phyloP scores from a whole-genome alignment of 2,113 vertebrate genomes.

The Proteles cristata region DNA sequence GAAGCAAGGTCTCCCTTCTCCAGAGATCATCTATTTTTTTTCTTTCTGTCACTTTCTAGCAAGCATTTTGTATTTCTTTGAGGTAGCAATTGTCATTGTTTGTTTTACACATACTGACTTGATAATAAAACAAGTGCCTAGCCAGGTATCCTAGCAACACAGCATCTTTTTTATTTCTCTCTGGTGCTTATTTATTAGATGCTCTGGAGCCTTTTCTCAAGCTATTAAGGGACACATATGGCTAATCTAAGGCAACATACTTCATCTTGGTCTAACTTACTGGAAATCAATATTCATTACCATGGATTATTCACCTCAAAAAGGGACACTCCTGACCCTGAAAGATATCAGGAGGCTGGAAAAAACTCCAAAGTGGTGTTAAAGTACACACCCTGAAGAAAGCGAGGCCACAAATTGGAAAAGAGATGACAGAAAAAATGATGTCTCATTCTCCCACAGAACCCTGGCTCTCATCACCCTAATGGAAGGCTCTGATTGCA shows the following conservation, averaged over 20 bases:
- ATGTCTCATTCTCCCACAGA: not conserved
- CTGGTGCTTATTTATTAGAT: slow-evolving; percentile 65
- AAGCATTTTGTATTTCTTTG: slow-evolving; percentile 60
- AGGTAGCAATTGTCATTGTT: slow-evolving; percentile 69
- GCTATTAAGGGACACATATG: slow-evolving; percentile 72
- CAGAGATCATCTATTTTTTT: not conserved
- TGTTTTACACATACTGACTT: slow-evolving; percentile 70
- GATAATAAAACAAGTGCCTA: slow-evolving; percentile 63
- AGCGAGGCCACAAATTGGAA: not conserved
- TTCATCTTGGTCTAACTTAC: slow-evolving; percentile 68
- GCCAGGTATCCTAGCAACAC: slow-evolving; percentile 65
- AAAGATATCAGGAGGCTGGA: slow-evolving; percentile 26
- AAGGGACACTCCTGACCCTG: not conserved
- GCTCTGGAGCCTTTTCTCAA: slow-evolving; percentile 68
- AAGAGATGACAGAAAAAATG: not conserved
- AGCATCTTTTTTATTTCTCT: slow-evolving; percentile 47
- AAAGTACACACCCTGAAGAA: not conserved
- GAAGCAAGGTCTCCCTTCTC: not conserved
- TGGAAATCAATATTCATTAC: slow-evolving; percentile 75
- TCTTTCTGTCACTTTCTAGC: slow-evolving; percentile 63
- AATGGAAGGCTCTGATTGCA: not conserved
- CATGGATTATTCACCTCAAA: slow-evolving; percentile 63
- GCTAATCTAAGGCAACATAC: slow-evolving; percentile 64
- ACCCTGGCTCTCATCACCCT: accelerated
- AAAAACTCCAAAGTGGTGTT: slow-evolving; percentile 27